Percentiles rank a stretch among this genome's conserved stretches.
phyloP scores from a whole-genome alignment of 2,888 invertebrate genomes.

The Nemotelus nigrinus region DNA sequence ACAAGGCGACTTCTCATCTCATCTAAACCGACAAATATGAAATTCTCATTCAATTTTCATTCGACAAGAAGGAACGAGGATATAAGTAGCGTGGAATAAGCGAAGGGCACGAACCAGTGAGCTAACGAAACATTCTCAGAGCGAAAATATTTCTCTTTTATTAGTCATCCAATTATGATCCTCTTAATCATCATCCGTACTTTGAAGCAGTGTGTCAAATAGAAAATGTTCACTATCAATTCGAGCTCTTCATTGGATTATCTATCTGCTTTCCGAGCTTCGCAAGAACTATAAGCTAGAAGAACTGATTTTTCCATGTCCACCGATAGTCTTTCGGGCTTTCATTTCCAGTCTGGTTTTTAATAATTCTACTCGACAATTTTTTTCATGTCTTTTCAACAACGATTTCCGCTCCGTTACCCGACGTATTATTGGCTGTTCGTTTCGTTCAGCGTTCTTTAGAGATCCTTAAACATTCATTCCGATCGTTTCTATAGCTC shows the following conservation, averaged over 20 bases:
- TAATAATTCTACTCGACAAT: not conserved
- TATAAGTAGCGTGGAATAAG: too few relatives aligned
- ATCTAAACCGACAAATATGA: too few relatives aligned
- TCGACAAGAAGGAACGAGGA: too few relatives aligned
- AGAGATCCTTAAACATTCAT: constrained; percentile 35
- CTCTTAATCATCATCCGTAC: constrained; percentile 1
- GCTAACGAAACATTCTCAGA: not conserved
- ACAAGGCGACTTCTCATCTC: not conserved
- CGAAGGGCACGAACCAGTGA: too few relatives aligned
- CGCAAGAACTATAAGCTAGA: not conserved
- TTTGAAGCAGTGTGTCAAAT: constrained; percentile 4
- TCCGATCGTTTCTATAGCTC: constrained; percentile 6
- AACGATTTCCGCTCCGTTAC: not conserved
- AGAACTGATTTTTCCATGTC: not conserved
- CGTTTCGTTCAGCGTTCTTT: constrained; percentile 18
- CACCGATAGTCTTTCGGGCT: not conserved
- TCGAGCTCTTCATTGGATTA: constrained; percentile 15
- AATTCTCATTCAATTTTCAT: too few relatives aligned
- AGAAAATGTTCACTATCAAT: constrained; percentile 26
- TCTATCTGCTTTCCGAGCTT: not conserved
- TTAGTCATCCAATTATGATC: constrained; percentile 32
- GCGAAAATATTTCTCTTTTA: constrained; percentile 28
- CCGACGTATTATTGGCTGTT: constrained; percentile 12
- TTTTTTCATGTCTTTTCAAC: constrained; percentile 11
- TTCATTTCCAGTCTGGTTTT: not conserved